Evolutionary conservation across 2,888 invertebrate genomes (phyloP).

Genomic region (Nudaria mundana): DNA sequence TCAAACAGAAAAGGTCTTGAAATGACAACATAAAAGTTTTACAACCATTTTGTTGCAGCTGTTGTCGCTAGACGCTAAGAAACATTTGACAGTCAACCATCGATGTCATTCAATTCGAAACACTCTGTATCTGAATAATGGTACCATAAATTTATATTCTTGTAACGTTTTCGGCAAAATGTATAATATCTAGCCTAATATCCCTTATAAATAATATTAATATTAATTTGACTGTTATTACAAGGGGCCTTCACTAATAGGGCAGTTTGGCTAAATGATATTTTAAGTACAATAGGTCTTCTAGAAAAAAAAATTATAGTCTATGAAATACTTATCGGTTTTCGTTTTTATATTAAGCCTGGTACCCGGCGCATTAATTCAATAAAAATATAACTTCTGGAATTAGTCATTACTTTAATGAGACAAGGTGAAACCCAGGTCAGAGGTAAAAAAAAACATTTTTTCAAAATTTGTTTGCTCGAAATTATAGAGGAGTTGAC

Average conservation of each 20-base stretch:
- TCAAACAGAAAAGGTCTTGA: neutral
- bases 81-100: neutral
- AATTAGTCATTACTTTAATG: no score
- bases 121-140: slow-evolving; percentile 19
- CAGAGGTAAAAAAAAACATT: no score
- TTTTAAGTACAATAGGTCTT: no score
- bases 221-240: slow-evolving; percentile 22
- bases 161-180: slow-evolving; percentile 21
- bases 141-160: slow-evolving; percentile 25
- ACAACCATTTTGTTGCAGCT: neutral
- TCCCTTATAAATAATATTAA: slow-evolving; percentile 24
- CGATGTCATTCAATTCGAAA: neutral
- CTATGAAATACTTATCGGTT: no score
- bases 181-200: slow-evolving; percentile 24
- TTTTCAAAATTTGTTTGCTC: no score
- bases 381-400: no score
- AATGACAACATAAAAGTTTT: neutral
- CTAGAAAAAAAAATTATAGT: no score
- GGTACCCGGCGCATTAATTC: no score
- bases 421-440: no score
- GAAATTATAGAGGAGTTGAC: no score
- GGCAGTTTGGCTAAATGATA: no score
- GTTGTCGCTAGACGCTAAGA: neutral
- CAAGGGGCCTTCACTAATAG: slow-evolving; percentile 11
- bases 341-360: no score